phyloP scores from a whole-genome alignment of 1,140 invertebrate genomes.

The Penaeus vannamei region DNA sequence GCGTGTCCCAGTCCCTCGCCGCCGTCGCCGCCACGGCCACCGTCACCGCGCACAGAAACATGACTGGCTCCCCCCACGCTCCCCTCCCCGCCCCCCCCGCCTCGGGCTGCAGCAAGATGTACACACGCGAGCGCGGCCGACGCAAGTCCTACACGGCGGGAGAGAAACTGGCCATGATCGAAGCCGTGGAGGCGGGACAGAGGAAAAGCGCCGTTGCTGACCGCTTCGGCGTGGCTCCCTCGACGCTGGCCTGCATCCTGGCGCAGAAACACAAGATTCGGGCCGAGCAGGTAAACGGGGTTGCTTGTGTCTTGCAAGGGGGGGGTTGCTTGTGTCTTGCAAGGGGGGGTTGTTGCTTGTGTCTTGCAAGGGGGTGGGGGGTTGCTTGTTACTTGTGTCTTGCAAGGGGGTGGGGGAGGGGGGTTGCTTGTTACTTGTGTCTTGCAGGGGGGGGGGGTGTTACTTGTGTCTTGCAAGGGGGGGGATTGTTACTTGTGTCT shows the following conservation, averaged over 20 bases:
- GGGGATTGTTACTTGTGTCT: not conserved
- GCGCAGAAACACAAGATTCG: slow-evolving; percentile 67
- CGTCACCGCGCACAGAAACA: slow-evolving; percentile 48
- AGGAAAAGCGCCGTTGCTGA: slow-evolving; percentile 66
- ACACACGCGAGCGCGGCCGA: slow-evolving; percentile 60
- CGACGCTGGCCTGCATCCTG: slow-evolving; percentile 67
- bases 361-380: not conserved
- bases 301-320: not conserved
- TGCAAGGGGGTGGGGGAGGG: slow-evolving; percentile 24
- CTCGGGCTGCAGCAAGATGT: slow-evolving; percentile 38
- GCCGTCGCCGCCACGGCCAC: slow-evolving; percentile 42
- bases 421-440: slow-evolving; percentile 17
- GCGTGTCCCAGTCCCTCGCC: slow-evolving; percentile 32
- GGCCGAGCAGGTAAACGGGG: slow-evolving; percentile 57
- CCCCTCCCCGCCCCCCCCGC: slow-evolving; percentile 18
- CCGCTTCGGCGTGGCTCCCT: slow-evolving; percentile 66
- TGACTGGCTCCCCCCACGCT: slow-evolving; percentile 23
- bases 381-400: not conserved
- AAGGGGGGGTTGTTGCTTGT: too few relatives aligned
- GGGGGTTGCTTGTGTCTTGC: too few relatives aligned
- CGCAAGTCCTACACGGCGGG: slow-evolving; percentile 58
- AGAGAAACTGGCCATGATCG: slow-evolving; percentile 67
- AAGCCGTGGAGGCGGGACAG: slow-evolving; percentile 65
- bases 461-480: not conserved
- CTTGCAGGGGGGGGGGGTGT: not conserved